Evolutionary conservation across 2,113 vertebrate species (phyloP).

Genomic region (Vireo altiloquus): DNA sequence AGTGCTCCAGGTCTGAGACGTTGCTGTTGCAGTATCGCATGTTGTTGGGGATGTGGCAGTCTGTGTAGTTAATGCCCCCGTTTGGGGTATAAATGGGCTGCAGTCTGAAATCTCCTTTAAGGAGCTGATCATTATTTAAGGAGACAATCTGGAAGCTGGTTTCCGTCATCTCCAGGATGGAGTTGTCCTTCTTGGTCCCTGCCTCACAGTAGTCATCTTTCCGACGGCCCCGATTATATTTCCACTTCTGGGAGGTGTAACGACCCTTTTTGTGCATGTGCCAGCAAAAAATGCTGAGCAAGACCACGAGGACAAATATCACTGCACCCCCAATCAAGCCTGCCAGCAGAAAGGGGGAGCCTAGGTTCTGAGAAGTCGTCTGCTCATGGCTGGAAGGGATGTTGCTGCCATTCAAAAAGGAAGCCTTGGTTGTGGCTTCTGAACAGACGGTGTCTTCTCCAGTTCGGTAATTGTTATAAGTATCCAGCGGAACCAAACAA

Average conservation of each 20-base stretch:
- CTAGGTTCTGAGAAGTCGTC: conserved; percentile 83
- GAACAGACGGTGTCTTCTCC: conserved; percentile 91
- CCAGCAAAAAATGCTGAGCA: conserved; percentile 96
- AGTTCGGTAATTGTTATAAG: conserved; percentile 85
- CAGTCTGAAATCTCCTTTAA: conserved; percentile 98
- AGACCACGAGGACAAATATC: conserved; percentile 87
- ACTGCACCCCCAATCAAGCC: conserved; percentile 92
- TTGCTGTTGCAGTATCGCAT: conserved; percentile 96
- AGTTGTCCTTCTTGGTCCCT: conserved; percentile 99
- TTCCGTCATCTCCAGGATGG: conserved; percentile 99
- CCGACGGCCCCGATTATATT: conserved; percentile 96
- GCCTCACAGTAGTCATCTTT: conserved; percentile 99
- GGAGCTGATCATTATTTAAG: conserved; percentile 99
- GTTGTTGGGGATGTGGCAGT: conserved; percentile 97
- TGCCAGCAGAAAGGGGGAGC: conserved; percentile 90
- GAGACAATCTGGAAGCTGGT: conserved; percentile 99
- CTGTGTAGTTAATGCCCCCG: conserved; percentile 94
- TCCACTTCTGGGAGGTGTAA: conserved; percentile 93
- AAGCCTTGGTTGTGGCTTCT: conserved; percentile 85
- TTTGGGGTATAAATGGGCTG: conserved; percentile 99
- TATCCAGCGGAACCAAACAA: conserved; percentile 92
- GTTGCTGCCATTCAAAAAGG: conserved; percentile 75
- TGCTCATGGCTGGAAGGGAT: conserved; percentile 87
- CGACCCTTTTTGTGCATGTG: conserved; percentile 97
- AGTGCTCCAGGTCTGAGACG: conserved; percentile 94